phyloP scores from a whole-genome alignment of 1,140 invertebrate genomes.

The Platorchestia sp. region DNA sequence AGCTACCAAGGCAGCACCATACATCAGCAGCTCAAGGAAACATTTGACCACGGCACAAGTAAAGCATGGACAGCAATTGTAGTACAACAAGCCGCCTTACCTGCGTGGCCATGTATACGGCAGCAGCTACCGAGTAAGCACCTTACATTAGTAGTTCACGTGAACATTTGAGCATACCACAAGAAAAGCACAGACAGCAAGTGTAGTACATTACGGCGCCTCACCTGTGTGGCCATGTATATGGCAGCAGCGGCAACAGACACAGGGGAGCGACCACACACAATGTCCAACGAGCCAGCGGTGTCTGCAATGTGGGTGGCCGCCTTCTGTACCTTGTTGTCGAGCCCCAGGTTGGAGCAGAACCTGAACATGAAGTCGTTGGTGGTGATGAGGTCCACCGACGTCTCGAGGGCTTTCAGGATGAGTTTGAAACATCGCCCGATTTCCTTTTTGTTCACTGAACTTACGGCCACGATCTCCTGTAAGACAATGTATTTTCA shows the following conservation, averaged over 20 bases:
- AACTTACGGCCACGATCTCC: slow-evolving; percentile 97
- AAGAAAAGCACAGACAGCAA: too few species aligned
- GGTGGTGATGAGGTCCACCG: slow-evolving; percentile 96
- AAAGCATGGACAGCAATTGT: too few species aligned
- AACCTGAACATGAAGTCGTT: slow-evolving; percentile 98
- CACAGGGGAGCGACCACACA: slow-evolving; percentile 73
- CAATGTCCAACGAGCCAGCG: slow-evolving; percentile 26
- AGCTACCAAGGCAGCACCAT: too few species aligned
- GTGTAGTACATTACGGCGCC: background rate
- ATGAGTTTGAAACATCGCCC: slow-evolving; percentile 96
- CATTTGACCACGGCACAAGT: too few species aligned
- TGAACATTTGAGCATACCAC: too few species aligned
- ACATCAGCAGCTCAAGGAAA: too few species aligned
- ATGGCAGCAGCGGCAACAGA: slow-evolving; percentile 76
- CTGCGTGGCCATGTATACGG: too few species aligned
- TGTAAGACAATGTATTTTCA: background rate
- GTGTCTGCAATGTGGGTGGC: slow-evolving; percentile 18
- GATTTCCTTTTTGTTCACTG: slow-evolving; percentile 99
- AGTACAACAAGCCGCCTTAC: background rate
- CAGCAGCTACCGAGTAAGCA: too few species aligned
- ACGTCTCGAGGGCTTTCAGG: slow-evolving; percentile 89
- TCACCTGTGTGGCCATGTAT: slow-evolving; percentile 73
- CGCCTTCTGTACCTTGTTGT: slow-evolving; percentile 76
- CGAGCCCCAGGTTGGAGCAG: slow-evolving; percentile 86
- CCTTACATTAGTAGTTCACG: too few species aligned